Evolutionary conservation across 2,113 vertebrate genomes (phyloP).

Genomic region (Trichechus manatus): DNA sequence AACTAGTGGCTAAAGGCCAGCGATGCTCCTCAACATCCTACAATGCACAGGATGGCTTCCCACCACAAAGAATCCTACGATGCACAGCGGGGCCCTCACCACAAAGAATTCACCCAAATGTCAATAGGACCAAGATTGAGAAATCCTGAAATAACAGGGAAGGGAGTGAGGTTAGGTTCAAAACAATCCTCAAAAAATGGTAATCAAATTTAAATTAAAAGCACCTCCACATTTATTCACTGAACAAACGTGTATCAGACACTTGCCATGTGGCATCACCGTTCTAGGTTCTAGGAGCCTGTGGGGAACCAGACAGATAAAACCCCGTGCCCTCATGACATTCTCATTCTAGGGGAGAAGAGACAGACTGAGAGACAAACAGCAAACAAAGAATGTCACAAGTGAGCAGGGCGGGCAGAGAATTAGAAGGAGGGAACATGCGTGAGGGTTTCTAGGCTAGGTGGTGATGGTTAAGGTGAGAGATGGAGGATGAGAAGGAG

Average conservation of each 20-base stretch:
- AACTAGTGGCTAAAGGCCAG: not conserved
- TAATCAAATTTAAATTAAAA: not conserved
- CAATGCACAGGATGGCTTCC: fast-evolving
- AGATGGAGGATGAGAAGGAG: not conserved
- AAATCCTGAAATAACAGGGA: not conserved
- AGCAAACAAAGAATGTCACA: not conserved
- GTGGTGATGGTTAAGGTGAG: not conserved
- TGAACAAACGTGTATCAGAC: not conserved
- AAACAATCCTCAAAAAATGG: not conserved
- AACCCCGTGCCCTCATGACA: not conserved
- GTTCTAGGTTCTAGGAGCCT: not conserved
- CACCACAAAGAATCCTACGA: not conserved
- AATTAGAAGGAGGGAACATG: fast-evolving
- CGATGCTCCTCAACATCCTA: fast-evolving
- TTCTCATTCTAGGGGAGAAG: not conserved
- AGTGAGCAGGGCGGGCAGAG: not conserved
- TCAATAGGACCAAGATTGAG: not conserved
- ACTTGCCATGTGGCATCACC: fast-evolving
- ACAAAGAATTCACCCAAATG: not conserved
- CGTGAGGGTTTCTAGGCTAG: not conserved
- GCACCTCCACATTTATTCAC: not conserved
- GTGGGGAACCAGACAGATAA: not conserved
- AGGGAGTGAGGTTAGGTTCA: not conserved
- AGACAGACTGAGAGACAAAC: not conserved
- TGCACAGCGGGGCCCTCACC: not conserved